Percentiles rank a stretch among this genome's conserved stretches.
These are phyloP conservation scores for Tragelaphus scriptus DNA, from an alignment of 2,113 vertebrate genomes.

Conservation along the genomic window DNA sequence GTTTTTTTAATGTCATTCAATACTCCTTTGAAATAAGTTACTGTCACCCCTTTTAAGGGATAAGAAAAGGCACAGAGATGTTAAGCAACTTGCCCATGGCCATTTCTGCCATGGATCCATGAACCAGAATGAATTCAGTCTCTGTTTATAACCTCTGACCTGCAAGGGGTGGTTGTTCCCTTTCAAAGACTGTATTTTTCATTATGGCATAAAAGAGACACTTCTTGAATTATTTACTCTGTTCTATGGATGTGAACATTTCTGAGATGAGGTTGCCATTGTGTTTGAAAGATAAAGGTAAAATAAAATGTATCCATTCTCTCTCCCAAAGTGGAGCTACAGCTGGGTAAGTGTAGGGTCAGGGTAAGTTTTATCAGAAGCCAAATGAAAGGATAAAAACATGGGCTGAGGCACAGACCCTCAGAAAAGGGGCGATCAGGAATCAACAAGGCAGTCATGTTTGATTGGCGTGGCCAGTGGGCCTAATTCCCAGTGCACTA, in stretches of 20 bases:
- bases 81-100: not conserved
- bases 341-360: not conserved
- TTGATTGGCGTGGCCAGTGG: not conserved
- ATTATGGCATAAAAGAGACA: not conserved
- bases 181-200: not conserved
- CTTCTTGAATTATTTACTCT: not conserved
- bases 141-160: not conserved
- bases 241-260: not conserved
- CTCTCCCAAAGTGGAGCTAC: not conserved
- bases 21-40: not conserved
- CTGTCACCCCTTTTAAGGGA: not conserved
- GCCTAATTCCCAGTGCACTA: not conserved
- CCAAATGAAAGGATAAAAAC: conserved; percentile 8
- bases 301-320: not conserved
- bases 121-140: not conserved
- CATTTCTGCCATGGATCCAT: not conserved
- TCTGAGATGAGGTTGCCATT: not conserved
- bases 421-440: not conserved
- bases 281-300: not conserved
- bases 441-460: not conserved
- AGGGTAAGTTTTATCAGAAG: not conserved
- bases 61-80: not conserved
- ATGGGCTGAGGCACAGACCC: not conserved
- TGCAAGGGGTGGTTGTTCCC: not conserved
- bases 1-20: not conserved